A percentile compares a stretch with the other conserved stretches of the same genome.
Conservation (phyloP, 2,113 vertebrate species). For the Nibea albiflora region DNA sequence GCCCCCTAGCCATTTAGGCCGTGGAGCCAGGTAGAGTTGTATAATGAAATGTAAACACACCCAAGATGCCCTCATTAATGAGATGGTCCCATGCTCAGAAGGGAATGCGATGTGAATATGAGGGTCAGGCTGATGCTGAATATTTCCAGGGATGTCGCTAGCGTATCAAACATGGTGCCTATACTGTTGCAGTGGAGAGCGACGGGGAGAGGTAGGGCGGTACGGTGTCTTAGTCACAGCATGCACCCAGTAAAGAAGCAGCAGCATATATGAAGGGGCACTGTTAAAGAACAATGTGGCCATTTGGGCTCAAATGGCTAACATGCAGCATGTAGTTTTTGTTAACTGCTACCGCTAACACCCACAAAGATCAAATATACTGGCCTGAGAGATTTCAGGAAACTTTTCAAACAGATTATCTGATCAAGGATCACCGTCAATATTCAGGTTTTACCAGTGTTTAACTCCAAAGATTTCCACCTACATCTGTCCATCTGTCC, state of each 20-base stretch:
- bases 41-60: conserved; percentile 75
- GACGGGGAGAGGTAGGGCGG: neutral
- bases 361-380: neutral
- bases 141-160: conserved; percentile 32
- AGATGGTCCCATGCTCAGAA: conserved; percentile 48
- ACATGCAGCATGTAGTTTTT: neutral
- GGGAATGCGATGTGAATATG: conserved; percentile 46
- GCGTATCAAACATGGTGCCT: conserved; percentile 34
- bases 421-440: conserved; percentile 3
- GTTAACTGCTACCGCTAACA: neutral
- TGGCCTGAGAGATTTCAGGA: neutral
- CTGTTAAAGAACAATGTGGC: neutral
- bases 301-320: neutral
- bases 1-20: conserved; percentile 26
- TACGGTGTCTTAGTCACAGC: conserved; percentile 34
- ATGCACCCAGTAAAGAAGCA: neutral
- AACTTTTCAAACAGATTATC: conserved; percentile 9
- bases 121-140: conserved; percentile 42
- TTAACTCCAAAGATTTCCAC: conserved; percentile 6
- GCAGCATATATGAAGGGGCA: conserved; percentile 6
- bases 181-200: conserved; percentile 19
- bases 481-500: too few species aligned
- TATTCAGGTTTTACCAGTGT: conserved; percentile 8
- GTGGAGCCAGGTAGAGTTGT: conserved; percentile 24
- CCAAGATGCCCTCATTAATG: conserved; percentile 64